Evolutionary conservation across 2,797 vertebrate species (phyloP).

Genomic region (Enteromius treurensis): DNA sequence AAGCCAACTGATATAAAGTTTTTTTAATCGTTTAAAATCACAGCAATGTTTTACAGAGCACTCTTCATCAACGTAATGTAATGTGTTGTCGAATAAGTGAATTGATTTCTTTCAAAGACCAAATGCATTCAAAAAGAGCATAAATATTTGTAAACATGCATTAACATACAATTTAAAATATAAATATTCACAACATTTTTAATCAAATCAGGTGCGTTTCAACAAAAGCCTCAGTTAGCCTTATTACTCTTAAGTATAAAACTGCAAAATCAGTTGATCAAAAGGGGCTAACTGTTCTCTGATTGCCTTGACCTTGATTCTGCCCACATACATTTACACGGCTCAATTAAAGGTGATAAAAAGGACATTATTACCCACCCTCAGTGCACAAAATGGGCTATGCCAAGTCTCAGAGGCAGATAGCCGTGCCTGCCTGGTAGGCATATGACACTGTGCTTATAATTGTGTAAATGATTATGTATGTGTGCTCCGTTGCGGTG

Average conservation of each 20-base stretch:
- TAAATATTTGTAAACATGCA: not conserved
- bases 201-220: not conserved
- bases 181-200: not conserved
- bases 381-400: conserved; percentile 37
- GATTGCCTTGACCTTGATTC: conserved; percentile 38
- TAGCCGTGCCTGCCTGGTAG: conserved; percentile 30
- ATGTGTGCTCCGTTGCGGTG: conserved; percentile 45
- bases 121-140: not conserved
- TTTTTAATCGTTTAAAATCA: too few species aligned
- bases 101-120: too few species aligned
- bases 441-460: conserved; percentile 32
- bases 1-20: too few species aligned
- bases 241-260: not conserved
- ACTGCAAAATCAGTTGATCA: not conserved
- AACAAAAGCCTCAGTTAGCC: not conserved
- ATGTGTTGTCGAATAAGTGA: too few species aligned
- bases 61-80: too few species aligned
- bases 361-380: conserved; percentile 41
- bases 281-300: conserved; percentile 16
- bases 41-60: too few species aligned
- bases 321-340: conserved; percentile 38
- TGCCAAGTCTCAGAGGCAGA: conserved; percentile 41
- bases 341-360: conserved; percentile 54
- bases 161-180: not conserved
- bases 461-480: conserved; percentile 49